A percentile compares a stretch with the other conserved stretches of the same genome.
phyloP scores from a whole-genome alignment of 2,113 vertebrate species.

The Noctilio leporinus region DNA sequence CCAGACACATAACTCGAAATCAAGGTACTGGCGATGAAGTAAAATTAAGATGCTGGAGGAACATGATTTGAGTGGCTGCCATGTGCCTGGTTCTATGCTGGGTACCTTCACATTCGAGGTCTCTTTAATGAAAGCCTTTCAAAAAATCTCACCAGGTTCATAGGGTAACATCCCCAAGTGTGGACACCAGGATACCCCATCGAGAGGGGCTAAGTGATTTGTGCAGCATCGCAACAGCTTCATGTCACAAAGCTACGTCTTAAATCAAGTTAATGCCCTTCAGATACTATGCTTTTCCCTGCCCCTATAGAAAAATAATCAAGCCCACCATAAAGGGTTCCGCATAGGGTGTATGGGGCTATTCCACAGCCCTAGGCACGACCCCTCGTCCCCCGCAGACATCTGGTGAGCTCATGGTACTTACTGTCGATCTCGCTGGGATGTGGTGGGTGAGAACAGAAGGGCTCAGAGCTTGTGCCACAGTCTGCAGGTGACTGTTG shows the following conservation, averaged over 20 bases:
- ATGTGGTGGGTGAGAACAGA: background rate
- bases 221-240: background rate
- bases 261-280: background rate
- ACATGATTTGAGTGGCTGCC: background rate
- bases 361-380: background rate
- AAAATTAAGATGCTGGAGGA: background rate
- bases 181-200: background rate
- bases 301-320: background rate
- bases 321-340: background rate
- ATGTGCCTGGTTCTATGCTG: background rate
- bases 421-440: background rate
- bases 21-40: background rate
- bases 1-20: background rate
- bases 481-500: background rate
- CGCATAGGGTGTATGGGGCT: no score
- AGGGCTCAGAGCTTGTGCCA: rapidly evolving
- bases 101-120: background rate
- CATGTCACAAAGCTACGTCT: background rate
- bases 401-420: background rate
- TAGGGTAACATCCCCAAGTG: background rate
- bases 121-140: background rate
- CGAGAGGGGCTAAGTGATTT: background rate
- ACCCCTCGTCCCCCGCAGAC: background rate
- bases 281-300: background rate
- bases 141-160: background rate